Conservation (phyloP, 1,140 invertebrate species). For the Leucophenga varia region DNA sequence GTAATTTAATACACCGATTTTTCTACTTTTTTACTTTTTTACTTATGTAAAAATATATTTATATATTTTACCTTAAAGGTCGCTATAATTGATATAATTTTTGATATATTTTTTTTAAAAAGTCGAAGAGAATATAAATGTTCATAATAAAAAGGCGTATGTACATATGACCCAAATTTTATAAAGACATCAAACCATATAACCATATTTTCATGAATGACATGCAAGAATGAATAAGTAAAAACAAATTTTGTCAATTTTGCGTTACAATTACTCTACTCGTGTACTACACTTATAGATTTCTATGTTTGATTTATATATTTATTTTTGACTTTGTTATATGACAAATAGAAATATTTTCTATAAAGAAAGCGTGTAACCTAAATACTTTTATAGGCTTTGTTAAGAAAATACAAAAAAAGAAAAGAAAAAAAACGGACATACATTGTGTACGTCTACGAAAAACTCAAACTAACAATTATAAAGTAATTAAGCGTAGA, state of each 20-base stretch:
- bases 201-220: constrained; percentile 12
- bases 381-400: constrained; percentile 14
- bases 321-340: constrained; percentile 31
- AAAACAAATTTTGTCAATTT: constrained; percentile 6
- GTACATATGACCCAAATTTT: constrained; percentile 16
- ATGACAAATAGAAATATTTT: constrained; percentile 10
- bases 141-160: too few relatives aligned
- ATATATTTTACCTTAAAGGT: constrained; percentile 6
- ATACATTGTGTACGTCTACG: too few relatives aligned
- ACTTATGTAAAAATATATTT: too few relatives aligned
- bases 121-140: neutral
- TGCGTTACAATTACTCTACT: constrained; percentile 3
- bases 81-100: constrained; percentile 9
- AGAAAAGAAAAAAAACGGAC: constrained; percentile 2
- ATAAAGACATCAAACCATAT: neutral
- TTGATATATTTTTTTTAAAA: constrained; percentile 1
- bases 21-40: constrained; percentile 3
- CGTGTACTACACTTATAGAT: constrained; percentile 21
- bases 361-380: constrained; percentile 34
- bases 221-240: constrained; percentile 44
- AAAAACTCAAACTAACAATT: too few relatives aligned
- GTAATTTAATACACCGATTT: constrained; percentile 10
- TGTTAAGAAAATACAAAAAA: constrained; percentile 11
- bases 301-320: too few relatives aligned
- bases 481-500: constrained; percentile 44